A percentile compares a stretch with the other conserved stretches of the same genome.
These are phyloP conservation scores for Drosophila ironensis DNA, from an alignment of 1,140 invertebrate genomes.

Conservation along the genomic window DNA sequence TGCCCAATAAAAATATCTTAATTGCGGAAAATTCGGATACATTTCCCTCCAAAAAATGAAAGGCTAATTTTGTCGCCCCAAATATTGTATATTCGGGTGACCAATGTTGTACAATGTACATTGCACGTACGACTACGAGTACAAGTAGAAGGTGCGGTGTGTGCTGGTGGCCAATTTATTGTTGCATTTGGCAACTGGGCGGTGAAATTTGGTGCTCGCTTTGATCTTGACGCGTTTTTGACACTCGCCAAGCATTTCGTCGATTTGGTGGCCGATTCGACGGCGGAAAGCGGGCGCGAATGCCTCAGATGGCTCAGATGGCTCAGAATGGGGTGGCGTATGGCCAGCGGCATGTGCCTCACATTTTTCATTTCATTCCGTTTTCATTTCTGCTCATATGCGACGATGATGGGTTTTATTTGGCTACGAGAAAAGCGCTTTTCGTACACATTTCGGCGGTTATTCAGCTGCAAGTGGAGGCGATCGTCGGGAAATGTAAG, in stretches of 20 bases:
- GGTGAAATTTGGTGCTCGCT: conserved; percentile 67
- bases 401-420: conserved; percentile 11
- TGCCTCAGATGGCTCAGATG: too few species aligned
- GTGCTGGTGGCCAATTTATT: conserved; percentile 67
- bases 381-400: conserved; percentile 23
- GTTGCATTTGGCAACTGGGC: conserved; percentile 74
- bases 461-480: conserved; percentile 58
- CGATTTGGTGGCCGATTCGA: conserved; percentile 10
- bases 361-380: conserved; percentile 61
- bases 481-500: conserved; percentile 42
- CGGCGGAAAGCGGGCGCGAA: too few species aligned
- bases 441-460: conserved; percentile 57
- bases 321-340: not conserved
- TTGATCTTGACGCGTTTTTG: conserved; percentile 79
- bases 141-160: conserved; percentile 23
- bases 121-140: not conserved
- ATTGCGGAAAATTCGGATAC: too few species aligned
- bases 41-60: too few species aligned
- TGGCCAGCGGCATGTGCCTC: conserved; percentile 51
- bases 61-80: too few species aligned
- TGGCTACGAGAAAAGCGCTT: conserved; percentile 24
- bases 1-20: too few species aligned
- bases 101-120: not conserved
- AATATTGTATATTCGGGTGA: too few species aligned
- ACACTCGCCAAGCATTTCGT: conserved; percentile 58